Conservation (phyloP, 2,113 vertebrate species). For the Callipepla squamata region DNA sequence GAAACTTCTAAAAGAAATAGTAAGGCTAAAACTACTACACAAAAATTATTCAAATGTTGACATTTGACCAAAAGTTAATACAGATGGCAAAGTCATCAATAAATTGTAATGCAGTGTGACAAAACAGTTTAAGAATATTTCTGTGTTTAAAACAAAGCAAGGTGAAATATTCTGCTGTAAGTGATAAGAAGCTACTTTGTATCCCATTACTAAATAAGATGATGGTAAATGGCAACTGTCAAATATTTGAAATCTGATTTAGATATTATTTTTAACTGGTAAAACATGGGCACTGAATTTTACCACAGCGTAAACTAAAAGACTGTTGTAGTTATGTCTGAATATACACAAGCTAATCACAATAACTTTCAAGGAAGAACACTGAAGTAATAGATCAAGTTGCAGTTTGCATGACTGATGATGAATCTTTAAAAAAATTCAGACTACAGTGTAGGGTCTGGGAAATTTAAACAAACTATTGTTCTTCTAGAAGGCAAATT, state of each 20-base stretch:
- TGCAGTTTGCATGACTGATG: neutral
- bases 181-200: neutral
- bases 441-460: neutral
- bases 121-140: neutral
- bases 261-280: neutral
- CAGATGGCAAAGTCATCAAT: neutral
- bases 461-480: neutral
- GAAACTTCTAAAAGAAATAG: neutral
- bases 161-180: neutral
- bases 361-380: neutral
- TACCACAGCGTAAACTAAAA: neutral
- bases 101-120: neutral
- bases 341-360: neutral
- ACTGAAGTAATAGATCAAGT: neutral
- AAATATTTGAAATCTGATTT: neutral
- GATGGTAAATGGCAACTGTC: neutral
- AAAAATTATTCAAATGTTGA: neutral
- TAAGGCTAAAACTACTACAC: neutral
- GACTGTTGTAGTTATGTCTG: neutral
- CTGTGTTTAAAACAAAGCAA: neutral
- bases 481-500: neutral
- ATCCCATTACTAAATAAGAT: neutral
- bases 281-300: neutral
- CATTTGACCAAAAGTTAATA: neutral
- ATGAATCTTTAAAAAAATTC: neutral